Conservation (phyloP, 2,888 invertebrate genomes). For the Mesorhabditis spiculigera region DNA sequence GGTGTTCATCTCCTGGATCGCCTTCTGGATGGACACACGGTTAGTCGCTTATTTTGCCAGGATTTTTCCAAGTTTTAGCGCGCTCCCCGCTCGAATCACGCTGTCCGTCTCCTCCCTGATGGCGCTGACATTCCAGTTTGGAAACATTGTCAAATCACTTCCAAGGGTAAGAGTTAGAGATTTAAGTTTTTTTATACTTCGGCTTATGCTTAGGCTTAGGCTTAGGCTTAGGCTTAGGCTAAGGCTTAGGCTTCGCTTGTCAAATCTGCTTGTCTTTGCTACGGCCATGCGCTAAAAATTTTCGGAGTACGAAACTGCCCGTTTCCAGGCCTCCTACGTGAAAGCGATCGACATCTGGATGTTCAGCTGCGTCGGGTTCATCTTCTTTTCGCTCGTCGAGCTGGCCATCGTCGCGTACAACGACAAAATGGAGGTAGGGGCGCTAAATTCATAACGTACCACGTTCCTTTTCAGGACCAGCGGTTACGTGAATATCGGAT, state of each 20-base stretch:
- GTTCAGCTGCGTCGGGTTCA: slow-evolving; percentile 34
- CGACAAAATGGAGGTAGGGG: slow-evolving; percentile 54
- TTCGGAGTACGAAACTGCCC: too few relatives aligned
- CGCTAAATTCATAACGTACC: neutral
- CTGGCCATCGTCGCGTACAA: slow-evolving; percentile 56
- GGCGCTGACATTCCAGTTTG: slow-evolving; percentile 58
- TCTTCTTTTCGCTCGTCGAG: slow-evolving; percentile 50
- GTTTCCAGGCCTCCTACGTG: slow-evolving; percentile 48
- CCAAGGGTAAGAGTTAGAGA: slow-evolving; percentile 29
- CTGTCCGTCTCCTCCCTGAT: slow-evolving; percentile 56
- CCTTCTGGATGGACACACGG: slow-evolving; percentile 57
- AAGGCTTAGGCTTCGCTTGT: too few relatives aligned
- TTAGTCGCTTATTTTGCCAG: neutral
- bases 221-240: too few relatives aligned
- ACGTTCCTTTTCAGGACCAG: neutral
- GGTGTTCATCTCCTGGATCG: slow-evolving; percentile 57
- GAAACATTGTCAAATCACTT: slow-evolving; percentile 52
- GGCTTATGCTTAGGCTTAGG: too few relatives aligned
- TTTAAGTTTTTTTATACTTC: too few relatives aligned
- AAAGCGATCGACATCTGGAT: slow-evolving; percentile 56
- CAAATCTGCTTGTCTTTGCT: too few relatives aligned
- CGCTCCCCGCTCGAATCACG: slow-evolving; percentile 56
- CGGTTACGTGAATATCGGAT: neutral
- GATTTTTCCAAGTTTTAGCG: slow-evolving; percentile 16
- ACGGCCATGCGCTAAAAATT: too few relatives aligned